Conservation (phyloP, 2,888 invertebrate species). For the Pollenia amentaria region DNA sequence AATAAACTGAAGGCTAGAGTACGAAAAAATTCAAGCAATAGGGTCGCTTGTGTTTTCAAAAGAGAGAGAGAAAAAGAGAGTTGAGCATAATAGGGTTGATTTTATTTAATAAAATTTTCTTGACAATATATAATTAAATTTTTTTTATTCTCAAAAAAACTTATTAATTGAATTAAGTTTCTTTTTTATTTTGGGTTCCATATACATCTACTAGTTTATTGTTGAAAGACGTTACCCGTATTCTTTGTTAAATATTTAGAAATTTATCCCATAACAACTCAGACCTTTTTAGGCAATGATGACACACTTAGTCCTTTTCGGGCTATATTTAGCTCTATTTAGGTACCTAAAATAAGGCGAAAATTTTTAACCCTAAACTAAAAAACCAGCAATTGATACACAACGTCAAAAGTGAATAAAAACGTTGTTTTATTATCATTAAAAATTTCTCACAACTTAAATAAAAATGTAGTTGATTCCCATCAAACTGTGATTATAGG, state of each 20-base stretch:
- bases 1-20: constrained; percentile 14
- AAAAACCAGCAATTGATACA: no score
- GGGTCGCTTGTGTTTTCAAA: constrained; percentile 34
- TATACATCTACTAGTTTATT: constrained; percentile 24
- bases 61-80: constrained; percentile 18
- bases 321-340: no score
- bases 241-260: not conserved
- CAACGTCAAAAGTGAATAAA: no score
- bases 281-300: no score
- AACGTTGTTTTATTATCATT: no score
- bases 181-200: not conserved
- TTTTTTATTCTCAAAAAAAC: constrained; percentile 11
- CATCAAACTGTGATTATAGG: no score
- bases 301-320: no score
- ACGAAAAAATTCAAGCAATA: constrained; percentile 6
- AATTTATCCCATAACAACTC: not conserved
- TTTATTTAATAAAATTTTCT: not conserved
- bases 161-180: constrained; percentile 2
- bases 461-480: no score
- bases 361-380: no score
- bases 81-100: not conserved
- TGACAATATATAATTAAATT: constrained; percentile 12
- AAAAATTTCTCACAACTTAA: no score
- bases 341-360: no score
- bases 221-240: constrained; percentile 32